Evolutionary conservation across 2,888 invertebrate genomes (phyloP).

Genomic region (Podotricha telesiphe): DNA sequence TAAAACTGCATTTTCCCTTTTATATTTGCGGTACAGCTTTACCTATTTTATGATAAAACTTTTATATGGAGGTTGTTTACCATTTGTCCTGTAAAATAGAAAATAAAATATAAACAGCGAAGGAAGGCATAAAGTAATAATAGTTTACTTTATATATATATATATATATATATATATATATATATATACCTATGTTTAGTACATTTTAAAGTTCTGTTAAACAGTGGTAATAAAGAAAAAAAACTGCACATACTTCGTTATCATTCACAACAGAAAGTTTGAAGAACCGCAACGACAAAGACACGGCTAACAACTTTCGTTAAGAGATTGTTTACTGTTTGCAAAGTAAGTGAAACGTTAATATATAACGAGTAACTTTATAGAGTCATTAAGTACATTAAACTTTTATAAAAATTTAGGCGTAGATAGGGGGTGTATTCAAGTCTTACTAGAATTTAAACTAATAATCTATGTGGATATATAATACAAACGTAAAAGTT

Average conservation of each 20-base stretch:
- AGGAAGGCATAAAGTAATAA: no score
- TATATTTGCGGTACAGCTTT: no score
- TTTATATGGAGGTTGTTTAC: not conserved
- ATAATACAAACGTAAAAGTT: not conserved
- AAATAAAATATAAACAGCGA: no score
- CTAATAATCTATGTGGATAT: not conserved
- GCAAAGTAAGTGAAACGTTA: not conserved
- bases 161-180: no score
- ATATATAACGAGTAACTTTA: slow-evolving; percentile 12
- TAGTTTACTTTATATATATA: no score
- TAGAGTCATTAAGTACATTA: not conserved
- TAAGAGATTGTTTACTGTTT: slow-evolving; percentile 6
- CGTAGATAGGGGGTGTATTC: not conserved
- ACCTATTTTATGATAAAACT: not conserved
- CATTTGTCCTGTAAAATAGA: no score
- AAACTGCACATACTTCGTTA: not conserved
- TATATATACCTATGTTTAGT: no score
- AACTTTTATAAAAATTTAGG: not conserved
- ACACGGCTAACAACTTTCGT: not conserved
- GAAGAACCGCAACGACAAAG: slow-evolving; percentile 13
- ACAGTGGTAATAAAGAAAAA: not conserved
- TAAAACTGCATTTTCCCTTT: no score
- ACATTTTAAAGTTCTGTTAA: not conserved
- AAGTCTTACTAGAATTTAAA: not conserved
- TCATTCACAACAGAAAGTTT: slow-evolving; percentile 3